phyloP scores from a whole-genome alignment of 2,113 vertebrate species.

The Pan troglodytes region NHGRI_mPanTro3-v2.1_pri NC_086015.1:92757501-92758000 shows the following conservation, averaged over 20 bases:
- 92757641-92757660: not conserved
- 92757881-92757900: not conserved
- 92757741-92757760: not conserved
- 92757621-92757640: not conserved
- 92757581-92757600: not conserved
- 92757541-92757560: not conserved
- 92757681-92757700: slow-evolving; percentile 17
- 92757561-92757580: not conserved
- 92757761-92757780: not conserved
- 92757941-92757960: not conserved
- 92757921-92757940: not conserved
- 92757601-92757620: not conserved
- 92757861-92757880: not conserved
- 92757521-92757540: not conserved
- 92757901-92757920: not conserved
- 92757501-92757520: slow-evolving; percentile 14
- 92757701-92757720: not conserved
- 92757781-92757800: not conserved
- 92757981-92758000: not conserved
- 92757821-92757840: not conserved
- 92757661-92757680: not conserved
- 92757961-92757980: not conserved
- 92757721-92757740: not conserved
- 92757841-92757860: not conserved
- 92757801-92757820: not conserved